Percentiles rank a stretch among this genome's conserved stretches.
phyloP scores from a whole-genome alignment of 2,888 invertebrate genomes.

The Endotricha flammealis region DNA sequence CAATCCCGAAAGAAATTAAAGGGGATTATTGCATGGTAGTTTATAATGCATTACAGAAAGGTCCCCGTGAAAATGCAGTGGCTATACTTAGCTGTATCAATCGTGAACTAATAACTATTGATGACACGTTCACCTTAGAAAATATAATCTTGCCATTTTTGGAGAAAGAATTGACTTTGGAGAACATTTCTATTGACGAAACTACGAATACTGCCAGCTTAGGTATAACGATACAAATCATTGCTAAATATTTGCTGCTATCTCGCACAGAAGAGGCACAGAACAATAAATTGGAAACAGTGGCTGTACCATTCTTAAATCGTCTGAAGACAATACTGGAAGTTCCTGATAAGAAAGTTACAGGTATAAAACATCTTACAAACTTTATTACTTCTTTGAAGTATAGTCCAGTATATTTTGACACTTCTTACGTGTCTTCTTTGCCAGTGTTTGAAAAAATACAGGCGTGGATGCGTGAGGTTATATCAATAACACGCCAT shows the following conservation, averaged over 20 bases:
- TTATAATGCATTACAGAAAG: slow-evolving; percentile 25
- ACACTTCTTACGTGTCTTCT: slow-evolving; percentile 31
- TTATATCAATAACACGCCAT: slow-evolving; percentile 36
- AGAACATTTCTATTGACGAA: no score
- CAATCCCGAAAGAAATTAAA: slow-evolving; percentile 31
- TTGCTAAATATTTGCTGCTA: slow-evolving; percentile 40
- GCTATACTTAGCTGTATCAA: slow-evolving; percentile 31
- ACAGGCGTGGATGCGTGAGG: slow-evolving; percentile 28
- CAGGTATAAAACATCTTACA: slow-evolving; percentile 18
- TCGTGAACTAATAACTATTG: slow-evolving; percentile 26
- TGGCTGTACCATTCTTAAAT: slow-evolving; percentile 35
- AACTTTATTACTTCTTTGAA: slow-evolving; percentile 30
- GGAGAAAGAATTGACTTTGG: slow-evolving; percentile 19
- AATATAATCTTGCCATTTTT: slow-evolving; percentile 23
- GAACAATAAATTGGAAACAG: slow-evolving; percentile 24
- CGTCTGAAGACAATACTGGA: slow-evolving; percentile 23
- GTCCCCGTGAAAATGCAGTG: background rate
- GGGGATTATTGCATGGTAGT: slow-evolving; percentile 37
- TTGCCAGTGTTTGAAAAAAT: slow-evolving; percentile 38
- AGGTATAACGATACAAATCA: no score
- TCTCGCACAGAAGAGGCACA: slow-evolving; percentile 30
- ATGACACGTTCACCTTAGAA: slow-evolving; percentile 25
- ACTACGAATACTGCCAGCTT: no score
- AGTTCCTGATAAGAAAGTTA: slow-evolving; percentile 8
- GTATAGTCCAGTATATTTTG: slow-evolving; percentile 38